Percentiles rank a stretch among this genome's conserved stretches.
These are phyloP conservation scores for Anas platyrhynchos DNA, from an alignment of 2,113 vertebrate species.

Conservation along the genomic window DNA sequence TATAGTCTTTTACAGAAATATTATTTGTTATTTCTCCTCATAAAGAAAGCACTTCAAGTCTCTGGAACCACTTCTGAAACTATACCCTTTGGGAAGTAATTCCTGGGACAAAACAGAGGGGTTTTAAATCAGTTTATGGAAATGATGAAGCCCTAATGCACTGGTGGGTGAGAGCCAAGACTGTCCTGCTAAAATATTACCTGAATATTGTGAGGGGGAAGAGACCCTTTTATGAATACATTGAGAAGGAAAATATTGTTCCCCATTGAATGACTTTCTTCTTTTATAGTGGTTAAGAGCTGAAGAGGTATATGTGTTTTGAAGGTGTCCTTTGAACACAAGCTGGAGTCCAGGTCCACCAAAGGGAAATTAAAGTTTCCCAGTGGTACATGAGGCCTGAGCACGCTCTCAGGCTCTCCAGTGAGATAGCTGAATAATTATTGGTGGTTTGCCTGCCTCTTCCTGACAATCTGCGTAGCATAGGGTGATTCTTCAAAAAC, in stretches of 20 bases:
- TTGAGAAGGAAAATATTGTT: background rate
- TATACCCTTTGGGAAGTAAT: background rate
- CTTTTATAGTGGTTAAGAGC: background rate
- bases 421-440: background rate
- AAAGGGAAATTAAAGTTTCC: background rate
- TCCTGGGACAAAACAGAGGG: background rate
- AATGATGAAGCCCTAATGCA: background rate
- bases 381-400: background rate
- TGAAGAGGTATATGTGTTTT: background rate
- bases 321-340: background rate
- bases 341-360: background rate
- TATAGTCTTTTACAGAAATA: background rate
- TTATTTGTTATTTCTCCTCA: background rate
- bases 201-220: background rate
- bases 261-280: background rate
- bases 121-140: background rate
- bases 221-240: background rate
- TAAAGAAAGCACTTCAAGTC: background rate
- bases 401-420: background rate
- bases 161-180: background rate
- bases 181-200: background rate
- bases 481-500: background rate
- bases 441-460: background rate
- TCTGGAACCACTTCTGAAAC: slow-evolving; percentile 10
- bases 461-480: background rate